These are phyloP conservation scores for Rutilus rutilus DNA, from an alignment of 2,113 vertebrate genomes.

Conservation along the genomic window DNA sequence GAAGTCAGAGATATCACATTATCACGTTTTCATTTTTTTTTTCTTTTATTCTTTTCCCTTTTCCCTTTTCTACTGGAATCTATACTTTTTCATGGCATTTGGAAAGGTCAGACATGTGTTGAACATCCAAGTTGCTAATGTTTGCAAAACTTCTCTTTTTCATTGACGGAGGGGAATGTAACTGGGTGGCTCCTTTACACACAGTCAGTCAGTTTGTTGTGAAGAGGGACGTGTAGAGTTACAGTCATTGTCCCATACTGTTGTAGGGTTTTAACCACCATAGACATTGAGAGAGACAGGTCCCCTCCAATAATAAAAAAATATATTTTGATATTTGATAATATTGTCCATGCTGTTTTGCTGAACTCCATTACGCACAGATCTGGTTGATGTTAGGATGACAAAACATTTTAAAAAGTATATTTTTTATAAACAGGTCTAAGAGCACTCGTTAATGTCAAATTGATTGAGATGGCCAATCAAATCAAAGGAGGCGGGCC, in stretches of 20 bases:
- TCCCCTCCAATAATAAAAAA: too few relatives aligned
- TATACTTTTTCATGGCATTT: constrained; percentile 64
- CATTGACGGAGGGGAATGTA: constrained; percentile 51
- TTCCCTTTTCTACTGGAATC: constrained; percentile 55
- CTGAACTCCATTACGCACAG: too few relatives aligned
- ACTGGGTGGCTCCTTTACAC: constrained; percentile 30
- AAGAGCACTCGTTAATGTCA: too few relatives aligned
- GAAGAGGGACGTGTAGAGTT: neutral
- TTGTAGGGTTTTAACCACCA: too few relatives aligned
- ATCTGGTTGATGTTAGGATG: too few relatives aligned
- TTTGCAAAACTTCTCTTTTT: constrained; percentile 59
- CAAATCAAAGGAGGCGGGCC: too few relatives aligned
- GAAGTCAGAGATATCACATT: constrained; percentile 61
- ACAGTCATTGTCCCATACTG: neutral
- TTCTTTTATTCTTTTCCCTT: constrained; percentile 47
- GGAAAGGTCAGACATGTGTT: constrained; percentile 67
- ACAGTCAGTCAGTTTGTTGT: constrained; percentile 50
- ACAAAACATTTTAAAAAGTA: too few relatives aligned
- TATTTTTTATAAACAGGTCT: too few relatives aligned
- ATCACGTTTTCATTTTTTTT: constrained; percentile 47
- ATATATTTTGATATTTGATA: too few relatives aligned
- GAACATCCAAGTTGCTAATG: constrained; percentile 63
- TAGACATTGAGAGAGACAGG: too few relatives aligned
- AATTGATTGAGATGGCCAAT: too few relatives aligned
- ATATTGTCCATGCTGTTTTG: too few relatives aligned